These are phyloP conservation scores for Basileuterus tristriatus DNA, from an alignment of 2,797 vertebrate species.

Conservation along the genomic window DNA sequence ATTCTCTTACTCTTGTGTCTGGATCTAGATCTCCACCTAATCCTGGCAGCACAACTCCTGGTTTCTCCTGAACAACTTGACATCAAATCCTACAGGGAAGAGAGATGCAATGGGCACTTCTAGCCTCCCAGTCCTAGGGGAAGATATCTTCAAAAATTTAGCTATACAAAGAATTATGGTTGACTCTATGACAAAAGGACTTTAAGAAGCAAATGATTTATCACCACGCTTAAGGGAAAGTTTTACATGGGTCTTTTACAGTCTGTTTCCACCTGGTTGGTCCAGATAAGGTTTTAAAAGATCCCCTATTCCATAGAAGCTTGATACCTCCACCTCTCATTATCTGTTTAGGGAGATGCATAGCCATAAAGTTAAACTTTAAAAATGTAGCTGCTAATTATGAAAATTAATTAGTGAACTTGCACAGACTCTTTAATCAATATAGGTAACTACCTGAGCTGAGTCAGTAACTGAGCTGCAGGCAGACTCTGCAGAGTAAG, in stretches of 20 bases:
- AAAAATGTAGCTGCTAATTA: conserved; percentile 41
- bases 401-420: conserved; percentile 53
- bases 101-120: neutral
- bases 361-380: conserved; percentile 54
- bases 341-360: conserved; percentile 34
- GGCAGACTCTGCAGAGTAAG: neutral
- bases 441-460: neutral
- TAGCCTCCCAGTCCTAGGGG: neutral
- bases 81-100: neutral
- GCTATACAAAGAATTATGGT: neutral
- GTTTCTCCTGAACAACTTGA: neutral
- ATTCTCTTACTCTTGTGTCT: neutral
- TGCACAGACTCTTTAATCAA: neutral
- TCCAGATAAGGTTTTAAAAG: conserved; percentile 73
- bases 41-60: neutral
- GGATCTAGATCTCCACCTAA: neutral
- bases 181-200: neutral
- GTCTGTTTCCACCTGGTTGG: conserved; percentile 65
- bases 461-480: conserved; percentile 12
- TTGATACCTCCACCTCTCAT: conserved; percentile 37
- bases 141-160: neutral
- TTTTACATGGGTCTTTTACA: conserved; percentile 55
- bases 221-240: neutral
- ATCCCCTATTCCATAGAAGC: conserved; percentile 47
- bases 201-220: conserved; percentile 48